Base-by-base conservation (phyloP, 2,797 vertebrate species). In the Sebastolobus alascanus region DNA sequence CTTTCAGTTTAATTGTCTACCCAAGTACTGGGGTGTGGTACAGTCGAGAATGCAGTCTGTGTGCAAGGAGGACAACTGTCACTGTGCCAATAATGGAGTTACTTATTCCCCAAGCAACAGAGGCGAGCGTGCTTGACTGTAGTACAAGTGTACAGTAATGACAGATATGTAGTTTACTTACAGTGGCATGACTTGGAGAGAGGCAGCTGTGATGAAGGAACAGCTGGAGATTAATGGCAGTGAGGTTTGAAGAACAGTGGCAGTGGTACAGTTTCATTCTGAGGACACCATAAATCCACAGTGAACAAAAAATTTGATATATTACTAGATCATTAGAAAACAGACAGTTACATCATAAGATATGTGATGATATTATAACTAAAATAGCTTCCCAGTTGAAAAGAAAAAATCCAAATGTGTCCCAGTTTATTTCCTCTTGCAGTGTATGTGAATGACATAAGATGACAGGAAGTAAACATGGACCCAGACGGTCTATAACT, bases 191-290 rank as follows among this genome's bases (percentile, higher is more conserved):
- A 31, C 31, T 68, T 18, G 0, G 73, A 79, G 16, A 35, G 40
- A 73, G 58, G 68, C 87, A 81, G 83, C 89, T 89, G 89, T 74
- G 70, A 58, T 72, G 75, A 55, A 72, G 16, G 11, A 76, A 80
- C 88, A 92, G 83, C 89, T 90, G 88, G 60, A 83, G 64, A 67
- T 40, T 8, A 33, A 81, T 29, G 68, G 18, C 14, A 31, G 43
- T 8, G 64, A 50, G 20, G 25, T 29, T 43, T 14, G 5, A 52
- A 20, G 27, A 73, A 84, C 72, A 68, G 58, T 31, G 59, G 55
- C 18, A 22, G 27, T 16, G 37, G 37, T 27, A 9, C 25, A 80
- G 68, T 79, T 55, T 59, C 27, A 18, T 59, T 59, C 29, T 10
- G 1, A 73, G 12, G 68, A 61, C 33, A 63, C 1, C 7, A n/a